Percentiles rank a stretch among this genome's conserved stretches.
Evolutionary conservation across 2,113 vertebrate genomes (phyloP).

Genomic region (Fukomys damarensis): DNA sequence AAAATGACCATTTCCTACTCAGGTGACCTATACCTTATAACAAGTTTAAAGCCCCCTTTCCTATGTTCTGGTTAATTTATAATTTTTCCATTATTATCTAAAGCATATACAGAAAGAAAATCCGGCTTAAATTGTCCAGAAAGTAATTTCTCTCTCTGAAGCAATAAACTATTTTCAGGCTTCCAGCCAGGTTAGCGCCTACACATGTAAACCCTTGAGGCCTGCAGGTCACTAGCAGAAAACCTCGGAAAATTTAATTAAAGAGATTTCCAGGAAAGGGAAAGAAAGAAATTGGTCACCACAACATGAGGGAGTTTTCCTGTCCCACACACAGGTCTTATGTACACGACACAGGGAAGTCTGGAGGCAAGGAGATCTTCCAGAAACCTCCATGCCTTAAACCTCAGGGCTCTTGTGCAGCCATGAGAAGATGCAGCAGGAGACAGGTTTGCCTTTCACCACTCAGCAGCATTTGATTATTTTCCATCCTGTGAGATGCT

Average conservation of each 20-base stretch:
- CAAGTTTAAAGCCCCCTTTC: conserved; percentile 60
- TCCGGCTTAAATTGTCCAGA: conserved; percentile 81
- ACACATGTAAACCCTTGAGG: conserved; percentile 58
- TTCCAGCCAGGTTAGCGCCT: conserved; percentile 68
- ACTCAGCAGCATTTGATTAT: neutral
- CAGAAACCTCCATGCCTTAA: neutral
- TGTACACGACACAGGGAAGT: neutral
- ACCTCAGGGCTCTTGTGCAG: neutral
- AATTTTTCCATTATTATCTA: conserved; percentile 64
- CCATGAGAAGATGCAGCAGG: neutral
- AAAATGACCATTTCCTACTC: conserved; percentile 44
- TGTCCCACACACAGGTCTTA: conserved; percentile 36
- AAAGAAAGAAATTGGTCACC: conserved; percentile 45
- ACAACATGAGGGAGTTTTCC: conserved; percentile 52
- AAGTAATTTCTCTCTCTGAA: conserved; percentile 80
- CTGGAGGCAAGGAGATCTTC: neutral
- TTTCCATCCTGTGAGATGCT: neutral
- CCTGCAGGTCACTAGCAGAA: conserved; percentile 79
- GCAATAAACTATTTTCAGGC: conserved; percentile 81
- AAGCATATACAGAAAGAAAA: conserved; percentile 69
- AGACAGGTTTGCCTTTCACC: neutral
- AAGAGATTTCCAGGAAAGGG: conserved; percentile 79
- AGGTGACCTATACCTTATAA: neutral
- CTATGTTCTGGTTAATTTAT: conserved; percentile 64
- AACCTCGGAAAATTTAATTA: conserved; percentile 76